Evolutionary conservation across 2,888 invertebrate genomes (phyloP).

Genomic region (Zelleria hepariella): DNA sequence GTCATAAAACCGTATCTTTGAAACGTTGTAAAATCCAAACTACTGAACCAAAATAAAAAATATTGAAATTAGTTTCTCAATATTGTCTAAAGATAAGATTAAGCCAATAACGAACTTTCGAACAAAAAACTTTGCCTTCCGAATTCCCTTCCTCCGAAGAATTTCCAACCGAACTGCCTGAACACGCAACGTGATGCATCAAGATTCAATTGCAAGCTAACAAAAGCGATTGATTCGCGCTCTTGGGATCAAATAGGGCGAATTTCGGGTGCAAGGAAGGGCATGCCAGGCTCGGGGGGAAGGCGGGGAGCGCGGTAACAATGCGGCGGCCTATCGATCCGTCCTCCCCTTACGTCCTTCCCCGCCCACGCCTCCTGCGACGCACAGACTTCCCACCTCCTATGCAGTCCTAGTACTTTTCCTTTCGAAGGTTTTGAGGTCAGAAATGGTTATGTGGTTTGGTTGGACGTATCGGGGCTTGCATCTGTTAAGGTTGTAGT

Average conservation of each 20-base stretch:
- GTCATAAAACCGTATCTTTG: too few species aligned
- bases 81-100: too few species aligned
- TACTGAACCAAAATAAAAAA: too few species aligned
- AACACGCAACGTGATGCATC: conserved; percentile 29
- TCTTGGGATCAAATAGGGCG: conserved; percentile 64
- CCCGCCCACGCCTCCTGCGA: conserved; percentile 21
- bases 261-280: conserved; percentile 51
- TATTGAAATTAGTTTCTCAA: too few species aligned
- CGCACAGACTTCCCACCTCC: conserved; percentile 39
- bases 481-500: background rate
- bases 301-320: conserved; percentile 48
- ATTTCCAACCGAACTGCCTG: background rate
- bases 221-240: conserved; percentile 64
- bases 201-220: conserved; percentile 41
- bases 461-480: background rate
- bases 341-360: conserved; percentile 43
- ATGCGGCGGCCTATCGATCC: conserved; percentile 68
- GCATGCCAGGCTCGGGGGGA: conserved; percentile 32
- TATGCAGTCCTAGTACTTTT: conserved; percentile 61
- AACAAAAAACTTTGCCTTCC: too few species aligned
- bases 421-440: conserved; percentile 35
- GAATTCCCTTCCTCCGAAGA: background rate
- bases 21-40: too few species aligned
- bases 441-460: conserved; percentile 1
- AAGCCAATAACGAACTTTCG: too few species aligned